These are phyloP conservation scores for Neogobius melanostomus DNA, from an alignment of 2,113 vertebrate species.

Conservation along the genomic window DNA sequence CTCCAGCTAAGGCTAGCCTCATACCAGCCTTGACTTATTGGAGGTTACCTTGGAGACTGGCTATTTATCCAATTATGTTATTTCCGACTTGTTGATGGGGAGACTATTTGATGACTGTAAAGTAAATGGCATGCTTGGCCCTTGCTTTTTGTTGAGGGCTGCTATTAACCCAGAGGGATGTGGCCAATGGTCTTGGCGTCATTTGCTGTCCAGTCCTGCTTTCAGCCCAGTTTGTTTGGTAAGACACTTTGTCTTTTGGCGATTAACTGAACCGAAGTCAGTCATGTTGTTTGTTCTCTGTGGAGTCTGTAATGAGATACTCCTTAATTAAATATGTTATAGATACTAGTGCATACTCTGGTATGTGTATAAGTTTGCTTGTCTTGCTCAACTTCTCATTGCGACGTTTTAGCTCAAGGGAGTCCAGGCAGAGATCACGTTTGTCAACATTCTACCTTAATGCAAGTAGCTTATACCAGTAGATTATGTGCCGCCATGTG, in stretches of 20 bases:
- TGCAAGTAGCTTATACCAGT: not conserved
- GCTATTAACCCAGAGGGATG: conserved; percentile 15
- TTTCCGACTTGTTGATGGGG: conserved; percentile 27
- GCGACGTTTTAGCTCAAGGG: not conserved
- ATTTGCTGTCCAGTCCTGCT: conserved; percentile 27
- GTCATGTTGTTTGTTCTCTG: not conserved
- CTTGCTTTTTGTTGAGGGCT: conserved; percentile 15
- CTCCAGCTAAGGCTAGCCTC: conserved; percentile 49
- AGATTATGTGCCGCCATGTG: not conserved
- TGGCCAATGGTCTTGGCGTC: conserved; percentile 39
- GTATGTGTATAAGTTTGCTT: not conserved
- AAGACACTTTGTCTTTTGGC: not conserved
- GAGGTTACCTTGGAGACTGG: conserved; percentile 45
- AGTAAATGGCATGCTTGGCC: conserved; percentile 33
- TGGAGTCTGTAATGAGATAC: no score
- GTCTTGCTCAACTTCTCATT: not conserved
- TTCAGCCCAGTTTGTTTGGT: conserved; percentile 2
- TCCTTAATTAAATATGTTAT: not conserved
- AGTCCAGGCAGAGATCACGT: not conserved
- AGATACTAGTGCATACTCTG: not conserved
- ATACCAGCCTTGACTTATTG: conserved; percentile 47
- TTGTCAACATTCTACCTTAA: not conserved
- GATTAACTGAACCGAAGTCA: not conserved
- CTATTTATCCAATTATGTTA: conserved; percentile 56
- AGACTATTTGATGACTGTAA: conserved; percentile 38